phyloP scores from a whole-genome alignment of 1,140 invertebrate species.

The Trigoniulus corallinus region DNA sequence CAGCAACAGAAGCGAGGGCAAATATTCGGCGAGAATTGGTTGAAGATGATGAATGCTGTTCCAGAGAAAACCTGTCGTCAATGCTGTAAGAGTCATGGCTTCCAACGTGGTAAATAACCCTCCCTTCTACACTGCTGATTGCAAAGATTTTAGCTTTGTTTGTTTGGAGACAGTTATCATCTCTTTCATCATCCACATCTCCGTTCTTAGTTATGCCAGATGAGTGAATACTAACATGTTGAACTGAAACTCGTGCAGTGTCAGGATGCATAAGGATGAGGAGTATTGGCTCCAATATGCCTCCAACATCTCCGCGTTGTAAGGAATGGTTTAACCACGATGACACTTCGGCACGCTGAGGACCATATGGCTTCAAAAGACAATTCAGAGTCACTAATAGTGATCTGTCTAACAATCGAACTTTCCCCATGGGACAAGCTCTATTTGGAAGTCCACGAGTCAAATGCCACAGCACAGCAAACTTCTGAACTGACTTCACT shows the following conservation, averaged over 20 bases:
- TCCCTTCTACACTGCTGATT: slow-evolving; percentile 68
- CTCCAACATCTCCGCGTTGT: slow-evolving; percentile 53
- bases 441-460: slow-evolving; percentile 39
- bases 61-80: no score
- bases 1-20: slow-evolving; percentile 1
- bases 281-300: slow-evolving; percentile 62
- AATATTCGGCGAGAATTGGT: neutral
- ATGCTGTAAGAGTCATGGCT: no score
- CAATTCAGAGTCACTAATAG: slow-evolving; percentile 61
- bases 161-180: slow-evolving; percentile 9
- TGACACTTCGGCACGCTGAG: slow-evolving; percentile 48
- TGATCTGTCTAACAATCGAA: slow-evolving; percentile 41
- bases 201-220: slow-evolving; percentile 19
- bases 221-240: slow-evolving; percentile 60
- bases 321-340: slow-evolving; percentile 55
- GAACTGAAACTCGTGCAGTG: slow-evolving; percentile 67
- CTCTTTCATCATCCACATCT: slow-evolving; percentile 14
- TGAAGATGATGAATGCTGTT: neutral
- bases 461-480: slow-evolving; percentile 60
- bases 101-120: slow-evolving; percentile 66
- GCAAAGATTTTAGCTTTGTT: slow-evolving; percentile 54
- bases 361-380: slow-evolving; percentile 47
- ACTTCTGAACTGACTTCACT: slow-evolving; percentile 52
- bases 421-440: slow-evolving; percentile 31
- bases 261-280: slow-evolving; percentile 59